Evolutionary conservation across 2,113 vertebrate genomes (phyloP).

Genomic region (Xyliphius kryptos): DNA sequence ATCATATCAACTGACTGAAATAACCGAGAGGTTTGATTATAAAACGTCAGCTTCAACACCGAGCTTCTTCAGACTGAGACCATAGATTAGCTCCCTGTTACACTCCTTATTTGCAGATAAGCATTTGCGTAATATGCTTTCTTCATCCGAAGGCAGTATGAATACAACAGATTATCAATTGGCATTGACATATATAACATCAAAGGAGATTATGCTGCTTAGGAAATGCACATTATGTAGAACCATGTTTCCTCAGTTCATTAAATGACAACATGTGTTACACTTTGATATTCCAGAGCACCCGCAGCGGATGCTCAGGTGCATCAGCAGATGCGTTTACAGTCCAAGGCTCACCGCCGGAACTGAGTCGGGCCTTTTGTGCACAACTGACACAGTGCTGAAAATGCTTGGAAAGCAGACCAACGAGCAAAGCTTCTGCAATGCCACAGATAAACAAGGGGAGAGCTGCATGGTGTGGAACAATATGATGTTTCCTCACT

Average conservation of each 20-base stretch:
- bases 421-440: conserved; percentile 30
- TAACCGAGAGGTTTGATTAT: not conserved
- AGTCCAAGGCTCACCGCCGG: conserved; percentile 26
- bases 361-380: conserved; percentile 6
- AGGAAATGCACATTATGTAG: conserved; percentile 12
- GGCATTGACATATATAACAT: conserved; percentile 2
- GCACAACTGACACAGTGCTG: conserved; percentile 22
- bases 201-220: conserved; percentile 1
- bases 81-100: not conserved
- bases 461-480: conserved; percentile 16
- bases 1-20: conserved; percentile 12
- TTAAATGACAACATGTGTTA: conserved; percentile 14
- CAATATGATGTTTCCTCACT: conserved; percentile 20
- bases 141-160: not conserved
- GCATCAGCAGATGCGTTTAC: conserved; percentile 23
- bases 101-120: conserved; percentile 1
- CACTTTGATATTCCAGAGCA: conserved; percentile 15
- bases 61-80: conserved; percentile 14
- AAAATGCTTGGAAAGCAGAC: conserved; percentile 27
- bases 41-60: conserved; percentile 8
- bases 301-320: conserved; percentile 21
- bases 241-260: conserved; percentile 1
- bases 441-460: conserved; percentile 33
- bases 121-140: not conserved
- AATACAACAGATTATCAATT: conserved; percentile 3